These are phyloP conservation scores for Cavia aperea DNA, from an alignment of 2,113 vertebrate genomes.

Conservation along the genomic window DNA sequence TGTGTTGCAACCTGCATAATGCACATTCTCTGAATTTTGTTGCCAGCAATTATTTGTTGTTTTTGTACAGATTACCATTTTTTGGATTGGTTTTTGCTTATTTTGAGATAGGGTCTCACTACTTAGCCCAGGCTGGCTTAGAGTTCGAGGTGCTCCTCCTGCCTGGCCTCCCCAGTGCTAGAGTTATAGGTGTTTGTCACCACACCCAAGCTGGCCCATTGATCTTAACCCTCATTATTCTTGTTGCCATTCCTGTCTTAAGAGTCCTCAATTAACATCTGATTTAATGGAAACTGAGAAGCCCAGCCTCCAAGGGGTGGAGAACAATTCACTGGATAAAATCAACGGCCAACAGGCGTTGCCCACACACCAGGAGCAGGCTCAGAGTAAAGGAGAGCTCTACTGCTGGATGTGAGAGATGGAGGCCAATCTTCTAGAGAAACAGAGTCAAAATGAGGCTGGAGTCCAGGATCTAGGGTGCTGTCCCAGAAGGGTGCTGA, in stretches of 20 bases:
- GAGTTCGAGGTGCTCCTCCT: too few species aligned
- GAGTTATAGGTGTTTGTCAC: too few species aligned
- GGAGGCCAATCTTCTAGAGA: neutral
- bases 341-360: neutral
- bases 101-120: too few species aligned
- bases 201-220: too few species aligned
- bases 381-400: neutral
- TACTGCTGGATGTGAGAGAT: neutral
- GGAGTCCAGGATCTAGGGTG: neutral
- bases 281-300: neutral
- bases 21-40: neutral
- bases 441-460: neutral
- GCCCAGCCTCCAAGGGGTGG: neutral
- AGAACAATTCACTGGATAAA: neutral
- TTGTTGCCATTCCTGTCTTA: neutral
- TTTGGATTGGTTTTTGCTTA: neutral
- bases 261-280: neutral
- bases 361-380: neutral
- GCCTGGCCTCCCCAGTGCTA: too few species aligned
- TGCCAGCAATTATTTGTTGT: neutral
- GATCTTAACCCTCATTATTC: neutral
- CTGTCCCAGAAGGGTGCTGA: neutral
- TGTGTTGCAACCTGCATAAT: too few species aligned
- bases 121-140: too few species aligned
- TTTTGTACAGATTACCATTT: neutral